Evolutionary conservation across 2,888 invertebrate species (phyloP).

Genomic region (Stictocephala bisonia): DNA sequence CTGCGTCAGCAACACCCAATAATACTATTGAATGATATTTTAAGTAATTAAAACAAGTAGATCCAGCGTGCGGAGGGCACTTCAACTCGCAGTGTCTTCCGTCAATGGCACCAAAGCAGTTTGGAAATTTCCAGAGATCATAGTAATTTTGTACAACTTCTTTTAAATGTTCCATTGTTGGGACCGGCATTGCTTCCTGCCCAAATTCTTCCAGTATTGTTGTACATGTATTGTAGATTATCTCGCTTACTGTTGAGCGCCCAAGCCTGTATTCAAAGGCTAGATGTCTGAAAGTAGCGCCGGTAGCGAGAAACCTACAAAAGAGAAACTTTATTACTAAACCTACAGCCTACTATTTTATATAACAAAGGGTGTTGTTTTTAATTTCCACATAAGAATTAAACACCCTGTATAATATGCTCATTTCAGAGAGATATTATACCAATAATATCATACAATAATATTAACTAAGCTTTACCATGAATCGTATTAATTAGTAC

Average conservation of each 20-base stretch:
- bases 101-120: conserved; percentile 45
- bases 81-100: conserved; percentile 43
- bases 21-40: conserved; percentile 39
- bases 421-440: too few relatives aligned
- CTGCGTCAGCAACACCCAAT: conserved; percentile 45
- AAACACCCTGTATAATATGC: too few relatives aligned
- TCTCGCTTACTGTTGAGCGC: background rate
- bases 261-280: conserved; percentile 16
- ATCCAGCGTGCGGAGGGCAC: conserved; percentile 35
- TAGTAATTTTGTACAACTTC: conserved; percentile 1
- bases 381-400: too few relatives aligned
- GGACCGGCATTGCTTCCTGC: conserved; percentile 13
- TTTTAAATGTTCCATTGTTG: background rate
- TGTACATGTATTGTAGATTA: conserved; percentile 1
- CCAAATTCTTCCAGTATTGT: background rate
- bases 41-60: conserved; percentile 45
- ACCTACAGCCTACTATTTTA: too few relatives aligned
- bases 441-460: too few relatives aligned
- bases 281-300: conserved; percentile 5
- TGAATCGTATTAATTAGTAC: too few relatives aligned
- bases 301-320: conserved; percentile 27
- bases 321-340: background rate
- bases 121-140: conserved; percentile 41
- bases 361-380: too few relatives aligned
- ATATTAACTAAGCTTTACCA: too few relatives aligned